phyloP scores from a whole-genome alignment of 2,888 invertebrate species.

The Metacarcinus magister region DNA sequence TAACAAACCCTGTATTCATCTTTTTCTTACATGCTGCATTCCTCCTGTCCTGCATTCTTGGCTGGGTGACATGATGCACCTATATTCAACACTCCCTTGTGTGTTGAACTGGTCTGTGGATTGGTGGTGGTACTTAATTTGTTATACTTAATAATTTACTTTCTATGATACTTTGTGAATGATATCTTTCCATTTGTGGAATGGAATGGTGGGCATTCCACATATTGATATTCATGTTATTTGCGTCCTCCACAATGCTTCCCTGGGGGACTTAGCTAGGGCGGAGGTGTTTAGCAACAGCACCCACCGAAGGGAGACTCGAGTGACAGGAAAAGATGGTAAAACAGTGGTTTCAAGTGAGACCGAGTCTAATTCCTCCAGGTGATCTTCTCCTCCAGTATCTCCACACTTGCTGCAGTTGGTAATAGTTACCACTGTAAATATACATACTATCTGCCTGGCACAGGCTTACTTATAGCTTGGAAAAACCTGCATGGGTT shows the following conservation, averaged over 20 bases:
- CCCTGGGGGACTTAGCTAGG: conserved; percentile 42
- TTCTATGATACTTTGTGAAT: not conserved
- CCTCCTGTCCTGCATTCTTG: not conserved
- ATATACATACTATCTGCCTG: not conserved
- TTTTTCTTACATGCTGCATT: conserved; percentile 47
- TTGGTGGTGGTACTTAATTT: not conserved
- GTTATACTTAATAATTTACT: not conserved
- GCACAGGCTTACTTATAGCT: not conserved
- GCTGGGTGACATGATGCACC: not conserved
- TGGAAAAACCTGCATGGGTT: not conserved
- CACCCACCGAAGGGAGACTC: conserved; percentile 56
- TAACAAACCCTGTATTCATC: not conserved
- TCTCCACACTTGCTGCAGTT: not conserved
- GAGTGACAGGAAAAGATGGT: conserved; percentile 73
- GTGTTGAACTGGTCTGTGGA: not conserved
- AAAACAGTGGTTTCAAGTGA: conserved; percentile 69
- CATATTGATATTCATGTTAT: not conserved
- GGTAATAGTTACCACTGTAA: not conserved
- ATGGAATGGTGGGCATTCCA: not conserved
- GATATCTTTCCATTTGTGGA: not conserved
- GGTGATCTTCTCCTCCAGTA: conserved; percentile 42
- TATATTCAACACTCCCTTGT: not conserved
- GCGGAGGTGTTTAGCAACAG: conserved; percentile 75
- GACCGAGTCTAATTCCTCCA: conserved; percentile 55
- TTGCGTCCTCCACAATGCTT: not conserved